Evolutionary conservation across 2,113 vertebrate genomes (phyloP), one percentile per base, ranked within the genome.

Genomic region (Oncorhynchus nerka): DNA sequence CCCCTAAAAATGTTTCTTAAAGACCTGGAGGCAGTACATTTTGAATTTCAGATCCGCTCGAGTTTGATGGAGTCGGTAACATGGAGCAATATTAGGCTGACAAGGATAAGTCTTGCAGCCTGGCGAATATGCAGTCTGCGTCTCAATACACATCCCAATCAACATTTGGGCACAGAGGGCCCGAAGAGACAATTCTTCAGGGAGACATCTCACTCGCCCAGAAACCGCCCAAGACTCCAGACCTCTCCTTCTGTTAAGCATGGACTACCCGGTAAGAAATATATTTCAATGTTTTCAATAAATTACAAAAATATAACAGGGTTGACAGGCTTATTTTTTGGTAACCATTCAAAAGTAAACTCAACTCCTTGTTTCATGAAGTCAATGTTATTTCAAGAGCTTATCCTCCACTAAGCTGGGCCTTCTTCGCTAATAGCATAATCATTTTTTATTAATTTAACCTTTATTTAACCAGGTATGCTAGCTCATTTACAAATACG

Each of bases 141-240:
- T 86, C 86, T 78, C 92, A 96, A 95, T 96, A 92, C 95, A 96
- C 96, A 96, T 94, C 93, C 87, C 85, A 94, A 93, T 95, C 92
- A 89, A 90, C 93, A 90, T 65, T 78, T 39, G 83, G 76, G 7
- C 66, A 65, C 5, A 77, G 83, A 66, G 82, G 86, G 85, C 77
- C 81, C 24, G 71, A 73, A 26, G 79, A 89, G 81, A 65, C 28
- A 73, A 74, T 85, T 75, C 70, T 78, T 15, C 82, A 62, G 49
- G 78, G 79, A 75, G 55, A 74, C 12, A 76, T 74, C 78, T 82
- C 79, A 83, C 86, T 80, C 83, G 76, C 45, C 49, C 32, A 81
- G 66, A 71, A 74, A 70, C 65, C 22, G 78, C 73, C 3, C 70
- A 49, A 77, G 83, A 85, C 73, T 55, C 71, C 83, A 30, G 62